Evolutionary conservation across 2,113 vertebrate genomes (phyloP), one percentile per base, ranked within the genome.

Genomic region (Sylvia atricapilla): DNA sequence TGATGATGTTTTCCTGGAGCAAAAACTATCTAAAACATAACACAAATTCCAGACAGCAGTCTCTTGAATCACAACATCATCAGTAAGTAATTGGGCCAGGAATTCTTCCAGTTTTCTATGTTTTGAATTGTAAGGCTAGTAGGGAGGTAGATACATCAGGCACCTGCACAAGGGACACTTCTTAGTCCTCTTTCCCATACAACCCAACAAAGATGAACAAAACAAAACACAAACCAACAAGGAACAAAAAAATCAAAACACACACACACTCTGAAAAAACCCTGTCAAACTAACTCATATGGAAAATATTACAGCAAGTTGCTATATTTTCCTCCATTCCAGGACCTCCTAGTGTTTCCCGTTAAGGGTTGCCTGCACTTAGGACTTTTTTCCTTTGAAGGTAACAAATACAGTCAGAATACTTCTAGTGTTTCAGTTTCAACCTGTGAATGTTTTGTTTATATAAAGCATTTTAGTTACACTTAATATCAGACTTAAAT

Each of bases 261-360:
- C 3, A 10, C 2, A 9, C 4, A 11, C 3, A 8, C 6, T 2
- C 11, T 2, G 23, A 44, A 31, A 43, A 52, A 23, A 0, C 4
- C 7, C 7, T 41, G 28, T 35, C 20, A 35, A 50, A 69, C 5
- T 52, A 49, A 60, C 4, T 19, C 2, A 23, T 10, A 22, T 2
- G 56, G n/a, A 89, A 91, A 72, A 91, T 33, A n/a, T 13, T 85
- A 20, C 16, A 58, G 7, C 23, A 83, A 16, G 7, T 5, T 62
- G 8, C 18, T 44, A 21, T 27, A 15, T 56, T 79, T 39, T 25
- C 41, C 44, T 77, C 50, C 6, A 2, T 76, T 62, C 77, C 23
- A 53, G 25, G 10, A 63, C 6, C 8, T 88, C 7, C 2, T 49
- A 4, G 9, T 58, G 4, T 49, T 77, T 35, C 11, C 10, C 35